Evolutionary conservation across 2,888 invertebrate genomes (phyloP), one percentile per base, ranked within the genome.

Genomic region (Tetrapedia diversipes): DNA sequence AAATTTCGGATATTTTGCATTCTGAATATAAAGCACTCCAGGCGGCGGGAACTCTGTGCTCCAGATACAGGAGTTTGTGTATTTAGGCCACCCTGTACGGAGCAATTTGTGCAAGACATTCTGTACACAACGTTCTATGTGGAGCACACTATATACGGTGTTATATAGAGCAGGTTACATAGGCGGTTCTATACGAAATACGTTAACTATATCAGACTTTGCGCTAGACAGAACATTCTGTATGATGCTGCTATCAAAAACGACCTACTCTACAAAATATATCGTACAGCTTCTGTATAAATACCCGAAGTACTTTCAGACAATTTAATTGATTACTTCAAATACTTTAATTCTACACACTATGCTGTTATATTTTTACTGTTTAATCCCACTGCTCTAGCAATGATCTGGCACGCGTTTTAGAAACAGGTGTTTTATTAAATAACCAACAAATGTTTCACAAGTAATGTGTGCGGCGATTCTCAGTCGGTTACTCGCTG

Each of bases 81-180:
- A 64, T 64, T 64, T 39, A 64, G 51, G 63, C 19, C 41, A 53
- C 0, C 6, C 63, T 51, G 49, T 63, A 39, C 22, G 10, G 51
- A 32, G 39, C 22, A 64, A 51, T 51, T 64, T 64, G 51, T 51
- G 29, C 63, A 27, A 63, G 19, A 64, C 22, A 53, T 32, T 41
- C 41, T 64, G 51, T 16, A 49, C 27, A 51, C 27, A 27, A 16
- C 2, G 11, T 8, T 1, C 3, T 11, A 57, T 27, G 27, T 7
- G 27, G 22, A 45, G 11, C 29, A 19, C 4, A 3, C 4, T 60
- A 49, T 37, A 19, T 24, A 54, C 4, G 19, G 24, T 11, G 19
- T 7, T 19, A 39, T 27, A 57, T 41, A 14, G 24, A 45, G 16
- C 10, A 37, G 37, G 10, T 14, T 41, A 41, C n/a, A 41, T 41